Percentiles rank a stretch among this genome's conserved stretches.
These are phyloP conservation scores for Nipponacmea schrenckii DNA, from an alignment of 2,888 invertebrate species.

Conservation along the genomic window DNA sequence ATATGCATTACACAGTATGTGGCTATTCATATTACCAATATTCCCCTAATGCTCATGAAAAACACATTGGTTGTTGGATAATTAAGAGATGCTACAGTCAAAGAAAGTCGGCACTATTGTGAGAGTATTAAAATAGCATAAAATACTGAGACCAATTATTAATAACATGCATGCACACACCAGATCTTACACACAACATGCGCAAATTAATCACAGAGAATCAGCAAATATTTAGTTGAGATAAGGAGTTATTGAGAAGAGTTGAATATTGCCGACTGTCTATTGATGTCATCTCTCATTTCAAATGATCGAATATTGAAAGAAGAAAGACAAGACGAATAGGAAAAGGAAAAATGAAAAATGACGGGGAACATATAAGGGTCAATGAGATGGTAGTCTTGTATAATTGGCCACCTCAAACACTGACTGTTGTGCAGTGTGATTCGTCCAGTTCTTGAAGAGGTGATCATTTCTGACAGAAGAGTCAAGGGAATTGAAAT, in stretches of 20 bases:
- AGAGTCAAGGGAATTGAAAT: not conserved
- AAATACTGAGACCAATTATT: not conserved
- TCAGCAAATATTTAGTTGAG: not conserved
- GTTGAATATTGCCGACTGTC: not conserved
- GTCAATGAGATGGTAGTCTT: constrained; percentile 7
- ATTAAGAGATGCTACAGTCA: not conserved
- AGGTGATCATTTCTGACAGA: not conserved
- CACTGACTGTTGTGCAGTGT: not conserved
- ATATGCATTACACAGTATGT: not conserved
- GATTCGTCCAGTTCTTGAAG: not conserved
- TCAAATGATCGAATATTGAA: not conserved
- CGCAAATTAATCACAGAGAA: not conserved
- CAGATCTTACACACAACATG: not conserved
- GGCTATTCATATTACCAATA: not conserved
- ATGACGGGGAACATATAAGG: not conserved
- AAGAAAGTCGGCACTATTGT: not conserved
- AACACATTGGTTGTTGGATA: not conserved
- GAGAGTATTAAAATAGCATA: not conserved
- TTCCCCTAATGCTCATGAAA: not conserved
- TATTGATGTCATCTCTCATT: not conserved
- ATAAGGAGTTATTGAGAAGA: not conserved
- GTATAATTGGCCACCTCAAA: not conserved
- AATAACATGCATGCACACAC: constrained; percentile 6
- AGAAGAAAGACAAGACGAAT: not conserved
- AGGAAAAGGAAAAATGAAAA: not conserved